A percentile compares a stretch with the other conserved stretches of the same genome.
Conservation (phyloP, 2,113 vertebrate species). For the Hassar affinis region DNA sequence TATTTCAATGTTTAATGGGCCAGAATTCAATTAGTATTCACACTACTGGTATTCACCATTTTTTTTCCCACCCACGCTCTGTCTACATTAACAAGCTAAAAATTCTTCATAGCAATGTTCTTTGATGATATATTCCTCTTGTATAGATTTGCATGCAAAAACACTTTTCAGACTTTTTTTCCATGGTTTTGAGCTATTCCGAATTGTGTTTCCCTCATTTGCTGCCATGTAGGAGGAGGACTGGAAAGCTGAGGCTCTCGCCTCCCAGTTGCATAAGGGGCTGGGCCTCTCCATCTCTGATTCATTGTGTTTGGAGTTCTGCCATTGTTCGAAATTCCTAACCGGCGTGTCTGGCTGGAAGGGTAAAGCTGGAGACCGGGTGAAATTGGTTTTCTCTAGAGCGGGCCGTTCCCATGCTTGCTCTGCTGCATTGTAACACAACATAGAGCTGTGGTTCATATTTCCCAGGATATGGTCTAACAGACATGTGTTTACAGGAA, state of each 20-base stretch:
- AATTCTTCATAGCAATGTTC: not conserved
- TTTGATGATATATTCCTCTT: not conserved
- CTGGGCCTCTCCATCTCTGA: conserved; percentile 19
- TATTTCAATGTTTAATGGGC: not conserved
- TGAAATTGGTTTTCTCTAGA: conserved; percentile 46
- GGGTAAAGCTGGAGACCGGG: conserved; percentile 74
- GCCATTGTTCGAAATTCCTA: conserved; percentile 65
- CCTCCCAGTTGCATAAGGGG: conserved; percentile 46
- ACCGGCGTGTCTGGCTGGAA: conserved; percentile 70
- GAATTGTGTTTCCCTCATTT: not conserved
- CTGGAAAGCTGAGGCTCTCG: conserved; percentile 21
- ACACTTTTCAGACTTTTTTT: not conserved
- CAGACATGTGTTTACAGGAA: not conserved
- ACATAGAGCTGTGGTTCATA: conserved; percentile 5
- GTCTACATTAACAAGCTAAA: not conserved
- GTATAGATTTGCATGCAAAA: not conserved
- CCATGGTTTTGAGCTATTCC: not conserved
- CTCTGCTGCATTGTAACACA: not conserved
- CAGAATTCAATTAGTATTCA: not conserved
- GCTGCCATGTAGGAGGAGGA: conserved; percentile 13
- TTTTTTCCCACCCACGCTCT: not conserved
- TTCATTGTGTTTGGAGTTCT: conserved; percentile 57
- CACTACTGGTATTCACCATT: not conserved
- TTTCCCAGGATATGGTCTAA: conserved; percentile 17
- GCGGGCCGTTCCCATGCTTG: conserved; percentile 3